Conservation (phyloP, 2,888 invertebrate genomes). For the Rapana venosa region DNA sequence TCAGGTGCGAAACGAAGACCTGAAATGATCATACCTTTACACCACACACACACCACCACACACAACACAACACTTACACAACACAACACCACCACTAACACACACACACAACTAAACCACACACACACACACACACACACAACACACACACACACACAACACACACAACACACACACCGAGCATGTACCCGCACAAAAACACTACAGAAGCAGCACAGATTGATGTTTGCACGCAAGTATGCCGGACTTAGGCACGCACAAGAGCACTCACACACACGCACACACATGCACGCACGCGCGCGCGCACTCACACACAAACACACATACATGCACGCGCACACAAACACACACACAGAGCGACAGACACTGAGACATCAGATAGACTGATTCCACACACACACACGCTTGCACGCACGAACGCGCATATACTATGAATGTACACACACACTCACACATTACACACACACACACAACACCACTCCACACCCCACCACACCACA, state of each 20-base stretch:
- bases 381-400: not conserved
- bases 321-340: not conserved
- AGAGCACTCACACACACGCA: too few species aligned
- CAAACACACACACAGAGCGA: not conserved
- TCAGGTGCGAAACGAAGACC: too few species aligned
- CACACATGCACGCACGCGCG: not conserved
- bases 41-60: too few species aligned
- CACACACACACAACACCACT: not conserved
- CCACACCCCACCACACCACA: not conserved
- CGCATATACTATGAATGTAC: not conserved
- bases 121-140: not conserved
- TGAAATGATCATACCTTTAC: too few species aligned
- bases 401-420: not conserved
- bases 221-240: too few species aligned
- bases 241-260: too few species aligned
- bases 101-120: not conserved
- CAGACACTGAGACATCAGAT: too few species aligned
- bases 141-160: not conserved
- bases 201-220: too few species aligned
- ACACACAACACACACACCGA: not conserved
- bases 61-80: too few species aligned
- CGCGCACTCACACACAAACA: not conserved
- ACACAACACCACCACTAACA: too few species aligned
- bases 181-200: too few species aligned
- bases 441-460: not conserved